phyloP scores from a whole-genome alignment of 2,888 invertebrate genomes.

The Elaeidobius kamerunicus region DNA sequence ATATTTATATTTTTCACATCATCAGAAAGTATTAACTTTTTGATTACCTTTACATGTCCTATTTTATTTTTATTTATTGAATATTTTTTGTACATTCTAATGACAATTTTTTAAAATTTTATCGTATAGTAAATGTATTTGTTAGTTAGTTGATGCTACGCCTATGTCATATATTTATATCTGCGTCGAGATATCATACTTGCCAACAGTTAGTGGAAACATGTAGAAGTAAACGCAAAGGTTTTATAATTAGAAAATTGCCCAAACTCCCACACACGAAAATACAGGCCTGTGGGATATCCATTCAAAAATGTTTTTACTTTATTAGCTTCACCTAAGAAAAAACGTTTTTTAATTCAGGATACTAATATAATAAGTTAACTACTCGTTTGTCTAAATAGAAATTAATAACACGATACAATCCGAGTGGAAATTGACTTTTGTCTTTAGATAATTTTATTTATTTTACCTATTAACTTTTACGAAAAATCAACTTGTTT shows the following conservation, averaged over 20 bases:
- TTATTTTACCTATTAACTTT: too few species aligned
- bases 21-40: neutral
- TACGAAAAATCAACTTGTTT: too few species aligned
- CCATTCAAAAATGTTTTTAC: too few species aligned
- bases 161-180: neutral
- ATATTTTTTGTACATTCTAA: neutral
- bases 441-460: too few species aligned
- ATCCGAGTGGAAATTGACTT: too few species aligned
- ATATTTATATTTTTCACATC: neutral
- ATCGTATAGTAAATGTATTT: neutral
- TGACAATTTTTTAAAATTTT: neutral
- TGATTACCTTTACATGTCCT: neutral
- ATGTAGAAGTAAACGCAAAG: neutral
- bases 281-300: too few species aligned
- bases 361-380: too few species aligned
- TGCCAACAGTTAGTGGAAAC: conserved; percentile 1
- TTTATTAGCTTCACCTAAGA: too few species aligned
- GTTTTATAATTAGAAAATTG: conserved; percentile 15
- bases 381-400: too few species aligned
- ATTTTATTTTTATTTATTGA: neutral
- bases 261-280: conserved; percentile 3
- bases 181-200: neutral
- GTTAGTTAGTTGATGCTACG: neutral
- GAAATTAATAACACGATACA: too few species aligned
- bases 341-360: too few species aligned